Percentiles rank a stretch among this genome's conserved stretches.
phyloP scores from a whole-genome alignment of 64 coral and sea anemone species.

The Stichodactyla mertensii region DNA sequence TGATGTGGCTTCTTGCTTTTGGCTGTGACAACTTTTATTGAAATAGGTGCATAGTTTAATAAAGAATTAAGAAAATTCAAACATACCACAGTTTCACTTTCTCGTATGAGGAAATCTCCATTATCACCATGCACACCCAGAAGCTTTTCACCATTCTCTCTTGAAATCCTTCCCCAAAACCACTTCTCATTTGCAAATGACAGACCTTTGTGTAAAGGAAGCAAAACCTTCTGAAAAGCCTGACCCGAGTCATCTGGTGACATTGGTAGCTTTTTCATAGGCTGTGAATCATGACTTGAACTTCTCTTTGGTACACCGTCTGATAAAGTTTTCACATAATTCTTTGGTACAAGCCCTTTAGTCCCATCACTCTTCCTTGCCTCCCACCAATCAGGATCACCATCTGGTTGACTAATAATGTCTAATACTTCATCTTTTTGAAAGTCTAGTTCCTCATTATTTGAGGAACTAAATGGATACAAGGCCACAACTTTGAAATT shows the following conservation, averaged over 20 bases:
- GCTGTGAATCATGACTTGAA: constrained; percentile 3
- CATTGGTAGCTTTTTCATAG: neutral
- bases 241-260: constrained; percentile 11
- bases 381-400: constrained; percentile 92
- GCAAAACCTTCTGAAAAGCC: constrained; percentile 37
- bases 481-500: constrained; percentile 74
- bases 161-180: constrained; percentile 92
- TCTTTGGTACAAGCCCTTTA: constrained; percentile 81
- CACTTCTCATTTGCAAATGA: constrained; percentile 68
- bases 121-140: constrained; percentile 39
- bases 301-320: constrained; percentile 17
- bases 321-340: constrained; percentile 83
- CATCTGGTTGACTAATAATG: constrained; percentile 81
- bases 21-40: too few relatives aligned
- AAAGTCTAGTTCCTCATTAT: constrained; percentile 83
- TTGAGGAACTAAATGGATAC: constrained; percentile 74
- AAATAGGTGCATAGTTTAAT: neutral
- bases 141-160: constrained; percentile 74
- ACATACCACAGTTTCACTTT: constrained; percentile 90
- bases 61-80: neutral
- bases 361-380: constrained; percentile 74
- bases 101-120: constrained; percentile 88
- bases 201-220: constrained; percentile 18
- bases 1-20: too few relatives aligned
- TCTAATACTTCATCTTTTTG: constrained; percentile 81